These are phyloP conservation scores for Elegia similella DNA, from an alignment of 2,888 invertebrate genomes.

Conservation along the genomic window DNA sequence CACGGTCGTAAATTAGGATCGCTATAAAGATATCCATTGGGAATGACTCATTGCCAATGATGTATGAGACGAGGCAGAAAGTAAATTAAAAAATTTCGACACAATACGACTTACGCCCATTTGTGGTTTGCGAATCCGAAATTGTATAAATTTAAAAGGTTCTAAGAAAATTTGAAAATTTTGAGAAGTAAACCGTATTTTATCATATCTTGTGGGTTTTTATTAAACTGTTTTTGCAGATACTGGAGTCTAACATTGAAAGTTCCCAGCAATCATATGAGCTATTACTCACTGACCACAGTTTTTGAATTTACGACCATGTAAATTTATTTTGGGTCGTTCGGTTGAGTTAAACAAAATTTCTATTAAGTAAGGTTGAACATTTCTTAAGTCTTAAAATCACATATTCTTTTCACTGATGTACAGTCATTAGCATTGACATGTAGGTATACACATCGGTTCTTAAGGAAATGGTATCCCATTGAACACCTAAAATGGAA, in stretches of 20 bases:
- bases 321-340: not conserved
- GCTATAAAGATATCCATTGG: conserved; percentile 42
- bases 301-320: not conserved
- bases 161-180: not conserved
- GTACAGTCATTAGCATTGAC: no score
- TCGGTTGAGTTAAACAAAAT: no score
- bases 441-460: no score
- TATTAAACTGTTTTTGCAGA: not conserved
- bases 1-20: conserved; percentile 49
- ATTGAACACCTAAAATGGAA: no score
- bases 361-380: no score
- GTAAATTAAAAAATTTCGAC: conserved; percentile 9
- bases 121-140: conserved; percentile 12
- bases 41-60: conserved; percentile 25
- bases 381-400: no score
- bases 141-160: not conserved
- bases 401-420: no score
- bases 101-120: conserved; percentile 23
- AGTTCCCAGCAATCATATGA: not conserved
- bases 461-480: no score
- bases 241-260: not conserved
- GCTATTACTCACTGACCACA: not conserved
- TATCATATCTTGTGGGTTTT: not conserved
- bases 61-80: conserved; percentile 2
- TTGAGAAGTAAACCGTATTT: not conserved